These are phyloP conservation scores for Pollimyrus isidori DNA, from an alignment of 2,113 vertebrate species.

Conservation along the genomic window DNA sequence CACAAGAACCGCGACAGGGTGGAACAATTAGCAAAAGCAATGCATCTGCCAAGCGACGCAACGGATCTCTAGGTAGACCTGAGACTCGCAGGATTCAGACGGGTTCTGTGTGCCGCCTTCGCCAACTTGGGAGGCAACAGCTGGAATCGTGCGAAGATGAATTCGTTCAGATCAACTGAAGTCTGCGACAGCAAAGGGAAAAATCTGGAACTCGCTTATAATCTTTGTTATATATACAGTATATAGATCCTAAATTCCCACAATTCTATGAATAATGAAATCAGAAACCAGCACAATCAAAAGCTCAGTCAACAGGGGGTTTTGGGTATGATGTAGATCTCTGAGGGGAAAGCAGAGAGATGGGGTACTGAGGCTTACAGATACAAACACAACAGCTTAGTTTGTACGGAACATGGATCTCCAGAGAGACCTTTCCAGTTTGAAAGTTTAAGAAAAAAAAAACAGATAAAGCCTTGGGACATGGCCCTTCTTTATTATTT, in stretches of 20 bases:
- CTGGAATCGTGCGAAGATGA: not conserved
- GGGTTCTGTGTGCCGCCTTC: not conserved
- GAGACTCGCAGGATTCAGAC: not conserved
- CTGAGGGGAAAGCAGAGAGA: not conserved
- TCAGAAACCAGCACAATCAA: not conserved
- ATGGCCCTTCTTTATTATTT: not conserved
- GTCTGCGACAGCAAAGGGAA: not conserved
- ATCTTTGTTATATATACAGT: not conserved
- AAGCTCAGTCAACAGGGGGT: not conserved
- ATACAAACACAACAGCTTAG: slow-evolving; percentile 24
- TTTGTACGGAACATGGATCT: not conserved
- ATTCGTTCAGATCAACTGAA: slow-evolving; percentile 20
- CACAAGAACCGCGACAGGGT: not conserved
- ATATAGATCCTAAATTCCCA: not conserved
- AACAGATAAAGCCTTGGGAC: not conserved
- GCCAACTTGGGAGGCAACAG: not conserved
- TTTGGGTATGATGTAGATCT: not conserved
- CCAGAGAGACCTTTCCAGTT: not conserved
- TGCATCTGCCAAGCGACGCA: not conserved
- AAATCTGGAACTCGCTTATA: not conserved
- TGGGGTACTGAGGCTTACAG: slow-evolving; percentile 3
- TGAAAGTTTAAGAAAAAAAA: slow-evolving; percentile 4
- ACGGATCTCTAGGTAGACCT: not conserved
- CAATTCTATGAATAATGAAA: not conserved
- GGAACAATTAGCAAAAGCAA: not conserved